A percentile compares a stretch with the other conserved stretches of the same genome.
These are phyloP conservation scores for Philonicus albiceps DNA, from an alignment of 2,888 invertebrate genomes.

Conservation along the genomic window DNA sequence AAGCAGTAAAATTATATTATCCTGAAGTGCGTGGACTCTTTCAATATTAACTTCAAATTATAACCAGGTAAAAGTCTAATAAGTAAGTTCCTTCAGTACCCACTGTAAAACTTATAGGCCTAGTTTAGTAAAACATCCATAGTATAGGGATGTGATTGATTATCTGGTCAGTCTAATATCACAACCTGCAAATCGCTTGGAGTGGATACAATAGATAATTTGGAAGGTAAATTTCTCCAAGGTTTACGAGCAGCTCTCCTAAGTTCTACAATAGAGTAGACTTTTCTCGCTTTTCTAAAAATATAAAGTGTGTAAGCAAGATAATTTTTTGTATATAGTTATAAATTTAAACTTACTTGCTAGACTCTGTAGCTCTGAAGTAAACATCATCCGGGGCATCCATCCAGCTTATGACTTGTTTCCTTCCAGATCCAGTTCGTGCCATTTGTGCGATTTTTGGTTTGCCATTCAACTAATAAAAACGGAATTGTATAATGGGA, in stretches of 20 bases:
- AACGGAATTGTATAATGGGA: not conserved
- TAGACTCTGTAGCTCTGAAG: slow-evolving; percentile 88
- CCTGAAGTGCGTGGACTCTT: not conserved
- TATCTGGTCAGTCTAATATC: slow-evolving; percentile 75
- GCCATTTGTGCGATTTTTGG: slow-evolving; percentile 82
- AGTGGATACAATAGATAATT: slow-evolving; percentile 57
- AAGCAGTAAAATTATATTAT: not conserved
- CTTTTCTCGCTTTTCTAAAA: slow-evolving; percentile 81
- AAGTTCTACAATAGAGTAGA: slow-evolving; percentile 79
- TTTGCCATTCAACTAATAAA: slow-evolving; percentile 79
- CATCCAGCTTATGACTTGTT: slow-evolving; percentile 97
- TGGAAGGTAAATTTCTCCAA: slow-evolving; percentile 71
- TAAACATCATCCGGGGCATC: slow-evolving; percentile 98
- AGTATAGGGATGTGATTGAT: slow-evolving; percentile 69
- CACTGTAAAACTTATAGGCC: slow-evolving; percentile 38
- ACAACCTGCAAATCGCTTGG: slow-evolving; percentile 73
- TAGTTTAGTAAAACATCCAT: slow-evolving; percentile 72
- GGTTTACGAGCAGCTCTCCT: slow-evolving; percentile 87
- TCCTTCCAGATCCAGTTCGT: slow-evolving; percentile 77
- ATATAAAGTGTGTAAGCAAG: not conserved
- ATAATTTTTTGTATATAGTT: not conserved
- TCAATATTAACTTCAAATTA: not conserved
- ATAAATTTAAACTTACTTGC: slow-evolving; percentile 72
- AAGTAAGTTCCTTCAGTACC: slow-evolving; percentile 15
- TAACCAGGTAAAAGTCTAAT: not conserved